These are phyloP conservation scores for Craseonycteris thonglongyai DNA, from an alignment of 2,113 vertebrate genomes.

Conservation along the genomic window DNA sequence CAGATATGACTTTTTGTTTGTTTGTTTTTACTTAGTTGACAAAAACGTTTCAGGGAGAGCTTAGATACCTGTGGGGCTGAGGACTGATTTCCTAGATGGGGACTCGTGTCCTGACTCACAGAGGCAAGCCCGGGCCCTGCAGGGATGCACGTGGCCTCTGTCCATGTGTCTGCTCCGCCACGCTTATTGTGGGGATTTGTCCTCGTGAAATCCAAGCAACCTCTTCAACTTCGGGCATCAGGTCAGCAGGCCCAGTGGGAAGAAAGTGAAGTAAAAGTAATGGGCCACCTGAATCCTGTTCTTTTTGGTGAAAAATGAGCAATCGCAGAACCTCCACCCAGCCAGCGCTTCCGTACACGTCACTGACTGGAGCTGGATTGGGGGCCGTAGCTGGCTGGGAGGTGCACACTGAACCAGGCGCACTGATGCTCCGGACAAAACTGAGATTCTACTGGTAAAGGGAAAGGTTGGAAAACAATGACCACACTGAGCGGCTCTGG, in stretches of 20 bases:
- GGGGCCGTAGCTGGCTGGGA: accelerated
- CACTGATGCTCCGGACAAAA: background rate
- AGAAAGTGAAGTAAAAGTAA: background rate
- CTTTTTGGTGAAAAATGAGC: background rate
- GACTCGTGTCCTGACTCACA: background rate
- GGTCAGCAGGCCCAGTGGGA: background rate
- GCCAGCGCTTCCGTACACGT: background rate
- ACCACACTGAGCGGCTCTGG: background rate
- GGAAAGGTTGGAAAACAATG: background rate
- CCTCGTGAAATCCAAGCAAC: background rate
- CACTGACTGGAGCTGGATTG: no score
- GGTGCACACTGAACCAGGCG: no score
- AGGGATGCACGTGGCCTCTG: accelerated
- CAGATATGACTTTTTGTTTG: background rate
- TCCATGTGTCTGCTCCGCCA: background rate
- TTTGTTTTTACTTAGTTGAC: background rate
- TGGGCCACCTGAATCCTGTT: background rate
- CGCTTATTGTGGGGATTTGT: background rate
- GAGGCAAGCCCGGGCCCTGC: background rate
- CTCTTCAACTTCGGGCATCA: background rate
- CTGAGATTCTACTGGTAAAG: background rate
- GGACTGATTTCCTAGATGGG: background rate
- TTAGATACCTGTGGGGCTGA: background rate
- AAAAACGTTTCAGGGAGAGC: background rate
- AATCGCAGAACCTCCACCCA: background rate